Evolutionary conservation across 2,797 vertebrate species (phyloP).

Genomic region (Catostomus latipinnis): DNA sequence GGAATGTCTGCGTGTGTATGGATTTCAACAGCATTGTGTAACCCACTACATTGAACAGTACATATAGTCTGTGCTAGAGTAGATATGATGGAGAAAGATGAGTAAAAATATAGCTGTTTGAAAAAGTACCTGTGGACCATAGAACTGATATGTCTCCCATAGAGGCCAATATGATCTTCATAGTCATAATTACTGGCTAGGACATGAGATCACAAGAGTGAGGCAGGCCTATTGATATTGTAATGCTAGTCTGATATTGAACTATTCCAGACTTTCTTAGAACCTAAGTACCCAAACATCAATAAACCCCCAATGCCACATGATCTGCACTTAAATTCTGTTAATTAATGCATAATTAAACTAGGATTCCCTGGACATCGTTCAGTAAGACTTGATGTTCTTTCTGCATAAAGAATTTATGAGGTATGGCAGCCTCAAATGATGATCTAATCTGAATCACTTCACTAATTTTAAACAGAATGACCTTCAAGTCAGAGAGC

Average conservation of each 20-base stretch:
- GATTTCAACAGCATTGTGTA: not conserved
- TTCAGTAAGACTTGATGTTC: slow-evolving; percentile 2
- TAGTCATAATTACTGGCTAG: slow-evolving; percentile 3
- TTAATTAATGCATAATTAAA: not conserved
- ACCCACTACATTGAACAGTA: slow-evolving; percentile 1
- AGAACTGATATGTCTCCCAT: not conserved
- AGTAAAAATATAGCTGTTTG: not conserved
- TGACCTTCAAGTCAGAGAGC: slow-evolving; percentile 32
- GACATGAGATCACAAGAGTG: slow-evolving; percentile 17
- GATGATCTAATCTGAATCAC: not conserved
- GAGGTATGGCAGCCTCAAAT: slow-evolving; percentile 16
- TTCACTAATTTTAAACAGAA: not conserved
- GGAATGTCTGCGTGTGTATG: slow-evolving; percentile 31
- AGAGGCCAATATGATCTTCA: not conserved
- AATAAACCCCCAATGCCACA: not conserved
- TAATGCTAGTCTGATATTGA: not conserved
- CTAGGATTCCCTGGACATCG: not conserved
- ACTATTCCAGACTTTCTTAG: not conserved
- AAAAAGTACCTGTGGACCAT: not conserved
- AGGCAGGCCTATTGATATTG: not conserved
- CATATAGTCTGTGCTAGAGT: not conserved
- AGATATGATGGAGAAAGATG: not conserved
- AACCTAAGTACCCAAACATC: not conserved
- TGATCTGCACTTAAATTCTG: not conserved
- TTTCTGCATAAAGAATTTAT: slow-evolving; percentile 6